Evolutionary conservation across 2,113 vertebrate species (phyloP), one percentile per base, ranked within the genome.

Genomic region (Silurus glanis): DNA sequence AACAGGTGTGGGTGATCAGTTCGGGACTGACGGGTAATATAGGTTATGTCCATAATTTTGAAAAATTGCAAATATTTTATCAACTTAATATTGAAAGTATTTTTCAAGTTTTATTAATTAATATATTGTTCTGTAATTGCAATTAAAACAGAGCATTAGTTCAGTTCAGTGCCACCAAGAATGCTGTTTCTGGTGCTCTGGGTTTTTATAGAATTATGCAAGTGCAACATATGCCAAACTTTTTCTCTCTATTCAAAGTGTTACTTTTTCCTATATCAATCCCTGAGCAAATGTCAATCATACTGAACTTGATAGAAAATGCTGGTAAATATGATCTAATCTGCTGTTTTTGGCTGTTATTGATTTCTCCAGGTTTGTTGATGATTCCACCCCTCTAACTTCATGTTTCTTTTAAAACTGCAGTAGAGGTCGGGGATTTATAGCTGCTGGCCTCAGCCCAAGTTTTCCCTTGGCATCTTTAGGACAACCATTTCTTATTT

Each of bases 251-350:
- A 9, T 28, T 19, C 3, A 58, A 58, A 28, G n/a, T 79, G 53
- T 5, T 0, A 25, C n/a, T 53, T 53, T 23, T 74, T 49, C 69
- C 59, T 75, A 5, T 75, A 75, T 75, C 12, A 79, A 79, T 79
- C 76, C 55, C n/a, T 37, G 25, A 79, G 2, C 14, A 79, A 79
- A 79, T 58, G n/a, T 79, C 76, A 79, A 79, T 58, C 53, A 58
- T 28, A 25, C 53, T 79, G 76, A 28, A 0, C 51, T 28, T 14
- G 21, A 55, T 5, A 53, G n/a, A 75, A 75, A 75, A 25, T 23
- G 17, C 72, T 49, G 3, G 47, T 47, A 51, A 47, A 75, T 51
- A 21, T 75, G 13, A 69, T 69, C 72, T 53, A 75, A 75, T 47
- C 72, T 75, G 17, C 47, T 75, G 9, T 53, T 75, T 21, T 53